A percentile compares a stretch with the other conserved stretches of the same genome.
phyloP scores from a whole-genome alignment of 1,140 invertebrate genomes.

The Aphelinus certus region DNA sequence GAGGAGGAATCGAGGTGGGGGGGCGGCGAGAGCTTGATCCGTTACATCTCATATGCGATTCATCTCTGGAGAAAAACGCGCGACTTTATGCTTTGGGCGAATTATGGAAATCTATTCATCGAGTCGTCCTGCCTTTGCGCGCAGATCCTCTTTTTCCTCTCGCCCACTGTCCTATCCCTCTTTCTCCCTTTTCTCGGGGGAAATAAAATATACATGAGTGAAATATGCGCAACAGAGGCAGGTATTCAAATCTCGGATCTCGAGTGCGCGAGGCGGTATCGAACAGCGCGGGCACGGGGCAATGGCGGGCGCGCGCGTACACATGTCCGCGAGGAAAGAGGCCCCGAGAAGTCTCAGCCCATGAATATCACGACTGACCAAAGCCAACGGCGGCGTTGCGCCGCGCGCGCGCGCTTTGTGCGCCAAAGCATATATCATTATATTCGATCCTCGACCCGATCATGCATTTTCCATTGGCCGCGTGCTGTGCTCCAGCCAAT shows the following conservation, averaged over 20 bases:
- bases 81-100: slow-evolving; percentile 20
- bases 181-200: slow-evolving; percentile 2
- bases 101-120: slow-evolving; percentile 41
- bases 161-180: not conserved
- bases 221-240: slow-evolving; percentile 47
- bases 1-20: no score
- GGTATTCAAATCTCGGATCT: slow-evolving; percentile 65
- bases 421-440: slow-evolving; percentile 18
- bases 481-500: not conserved
- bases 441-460: slow-evolving; percentile 14
- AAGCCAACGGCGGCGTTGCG: slow-evolving; percentile 45
- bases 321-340: not conserved
- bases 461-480: slow-evolving; percentile 35
- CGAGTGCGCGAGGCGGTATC: no score
- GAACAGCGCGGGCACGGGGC: no score
- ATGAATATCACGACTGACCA: slow-evolving; percentile 67
- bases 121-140: slow-evolving; percentile 2
- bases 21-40: no score
- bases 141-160: not conserved
- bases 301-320: not conserved
- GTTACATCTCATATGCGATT: no score
- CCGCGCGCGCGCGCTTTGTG: slow-evolving; percentile 40
- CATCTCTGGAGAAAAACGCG: not conserved
- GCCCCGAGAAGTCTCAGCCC: slow-evolving; percentile 56
- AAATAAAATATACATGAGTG: slow-evolving; percentile 65